Evolutionary conservation across 2,797 vertebrate species (phyloP).

Genomic region (Oryzias dopingdopingensis): DNA sequence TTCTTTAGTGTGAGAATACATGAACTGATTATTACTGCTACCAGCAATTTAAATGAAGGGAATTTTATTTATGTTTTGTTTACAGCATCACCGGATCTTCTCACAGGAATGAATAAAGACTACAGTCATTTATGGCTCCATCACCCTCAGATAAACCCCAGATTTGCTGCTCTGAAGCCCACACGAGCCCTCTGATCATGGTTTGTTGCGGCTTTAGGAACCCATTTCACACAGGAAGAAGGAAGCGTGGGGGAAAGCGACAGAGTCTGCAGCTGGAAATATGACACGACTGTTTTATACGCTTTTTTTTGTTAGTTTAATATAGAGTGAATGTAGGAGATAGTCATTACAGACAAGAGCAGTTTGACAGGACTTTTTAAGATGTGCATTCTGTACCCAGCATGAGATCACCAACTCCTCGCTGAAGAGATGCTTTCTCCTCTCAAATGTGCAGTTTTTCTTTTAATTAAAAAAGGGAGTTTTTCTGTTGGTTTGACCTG

Average conservation of each 20-base stretch:
- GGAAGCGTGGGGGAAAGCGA: conserved; percentile 28
- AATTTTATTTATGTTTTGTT: too few species aligned
- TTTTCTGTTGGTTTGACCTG: neutral
- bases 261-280: conserved; percentile 36
- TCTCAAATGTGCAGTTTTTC: neutral
- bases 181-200: conserved; percentile 26
- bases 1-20: too few species aligned
- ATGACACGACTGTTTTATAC: conserved; percentile 16
- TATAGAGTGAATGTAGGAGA: too few species aligned
- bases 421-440: neutral
- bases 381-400: neutral
- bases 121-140: conserved; percentile 1
- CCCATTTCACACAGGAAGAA: conserved; percentile 52
- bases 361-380: neutral
- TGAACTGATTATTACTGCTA: too few species aligned
- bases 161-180: conserved; percentile 15
- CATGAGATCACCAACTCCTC: neutral
- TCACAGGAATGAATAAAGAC: too few species aligned
- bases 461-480: neutral
- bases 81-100: too few species aligned
- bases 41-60: too few species aligned
- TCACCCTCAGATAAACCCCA: conserved; percentile 1
- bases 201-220: conserved; percentile 45
- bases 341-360: neutral
- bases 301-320: neutral